phyloP scores from a whole-genome alignment of 2,113 vertebrate species.

The Ciconia maguari region DNA sequence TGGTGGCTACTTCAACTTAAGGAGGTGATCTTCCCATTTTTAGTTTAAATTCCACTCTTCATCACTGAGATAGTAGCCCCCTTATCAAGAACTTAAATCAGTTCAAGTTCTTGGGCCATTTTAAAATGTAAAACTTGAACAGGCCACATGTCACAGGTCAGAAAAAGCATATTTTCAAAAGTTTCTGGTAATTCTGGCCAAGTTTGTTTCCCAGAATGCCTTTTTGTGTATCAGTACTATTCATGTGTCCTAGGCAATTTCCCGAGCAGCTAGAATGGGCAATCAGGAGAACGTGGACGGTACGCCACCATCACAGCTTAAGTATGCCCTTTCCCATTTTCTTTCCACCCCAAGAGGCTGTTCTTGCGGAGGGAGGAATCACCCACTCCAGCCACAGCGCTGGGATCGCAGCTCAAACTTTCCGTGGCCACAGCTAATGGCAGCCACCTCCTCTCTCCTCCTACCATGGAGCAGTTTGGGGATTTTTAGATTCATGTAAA shows the following conservation, averaged over 20 bases:
- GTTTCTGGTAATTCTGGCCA: background rate
- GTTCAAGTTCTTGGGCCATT: background rate
- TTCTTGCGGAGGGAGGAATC: background rate
- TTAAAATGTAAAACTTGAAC: background rate
- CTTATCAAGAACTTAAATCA: background rate
- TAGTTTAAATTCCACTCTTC: background rate
- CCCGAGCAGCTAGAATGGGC: background rate
- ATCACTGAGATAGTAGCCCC: background rate
- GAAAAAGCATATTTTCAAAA: background rate
- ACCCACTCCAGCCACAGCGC: accelerated
- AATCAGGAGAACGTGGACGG: background rate
- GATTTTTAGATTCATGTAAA: background rate
- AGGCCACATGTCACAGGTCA: background rate
- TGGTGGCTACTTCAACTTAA: background rate
- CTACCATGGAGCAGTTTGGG: background rate
- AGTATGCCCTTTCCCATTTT: background rate
- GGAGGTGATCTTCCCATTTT: background rate
- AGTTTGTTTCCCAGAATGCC: background rate
- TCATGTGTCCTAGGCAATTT: background rate
- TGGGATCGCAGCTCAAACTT: background rate
- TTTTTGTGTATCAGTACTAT: background rate
- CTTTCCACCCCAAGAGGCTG: background rate
- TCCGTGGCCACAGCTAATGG: background rate
- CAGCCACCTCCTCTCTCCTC: background rate
- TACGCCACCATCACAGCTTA: background rate